phyloP scores from a whole-genome alignment of 2,888 invertebrate species.

The Euclidia mi region DNA sequence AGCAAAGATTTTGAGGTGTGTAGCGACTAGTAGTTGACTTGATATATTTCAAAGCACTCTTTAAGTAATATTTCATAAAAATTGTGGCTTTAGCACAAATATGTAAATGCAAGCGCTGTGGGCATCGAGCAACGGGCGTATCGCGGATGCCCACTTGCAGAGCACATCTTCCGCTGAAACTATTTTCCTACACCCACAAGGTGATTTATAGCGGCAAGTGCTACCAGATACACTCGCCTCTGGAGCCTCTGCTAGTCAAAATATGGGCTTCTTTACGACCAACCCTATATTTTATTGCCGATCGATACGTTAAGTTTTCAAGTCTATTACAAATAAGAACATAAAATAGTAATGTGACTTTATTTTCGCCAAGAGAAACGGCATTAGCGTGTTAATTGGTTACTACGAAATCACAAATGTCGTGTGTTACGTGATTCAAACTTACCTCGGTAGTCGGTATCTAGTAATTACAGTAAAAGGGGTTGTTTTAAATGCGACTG shows the following conservation, averaged over 20 bases:
- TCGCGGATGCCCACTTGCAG: conserved; percentile 72
- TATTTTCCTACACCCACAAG: conserved; percentile 74
- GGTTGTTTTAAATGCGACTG: conserved; percentile 72
- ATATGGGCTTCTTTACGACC: conserved; percentile 78
- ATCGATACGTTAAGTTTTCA: conserved; percentile 74
- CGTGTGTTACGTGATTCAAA: conserved; percentile 69
- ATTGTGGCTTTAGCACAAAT: conserved; percentile 28
- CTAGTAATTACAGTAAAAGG: conserved; percentile 74
- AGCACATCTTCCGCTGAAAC: conserved; percentile 73
- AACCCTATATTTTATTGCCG: conserved; percentile 78
- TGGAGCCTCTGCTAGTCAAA: conserved; percentile 71
- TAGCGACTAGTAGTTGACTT: not conserved
- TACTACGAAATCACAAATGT: conserved; percentile 32
- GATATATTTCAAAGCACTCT: not conserved
- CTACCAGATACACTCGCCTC: conserved; percentile 69
- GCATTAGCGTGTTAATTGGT: conserved; percentile 49
- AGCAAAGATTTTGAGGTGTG: too few relatives aligned
- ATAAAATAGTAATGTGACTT: conserved; percentile 38
- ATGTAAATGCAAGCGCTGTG: conserved; percentile 53
- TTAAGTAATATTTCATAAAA: not conserved
- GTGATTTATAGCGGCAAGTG: conserved; percentile 81
- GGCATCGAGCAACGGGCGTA: conserved; percentile 62
- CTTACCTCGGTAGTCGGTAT: conserved; percentile 57
- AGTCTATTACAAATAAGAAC: conserved; percentile 60
- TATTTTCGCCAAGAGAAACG: conserved; percentile 46